A percentile compares a stretch with the other conserved stretches of the same genome.
Conservation (phyloP, 2,797 vertebrate genomes). For the Perodicticus potto region DNA sequence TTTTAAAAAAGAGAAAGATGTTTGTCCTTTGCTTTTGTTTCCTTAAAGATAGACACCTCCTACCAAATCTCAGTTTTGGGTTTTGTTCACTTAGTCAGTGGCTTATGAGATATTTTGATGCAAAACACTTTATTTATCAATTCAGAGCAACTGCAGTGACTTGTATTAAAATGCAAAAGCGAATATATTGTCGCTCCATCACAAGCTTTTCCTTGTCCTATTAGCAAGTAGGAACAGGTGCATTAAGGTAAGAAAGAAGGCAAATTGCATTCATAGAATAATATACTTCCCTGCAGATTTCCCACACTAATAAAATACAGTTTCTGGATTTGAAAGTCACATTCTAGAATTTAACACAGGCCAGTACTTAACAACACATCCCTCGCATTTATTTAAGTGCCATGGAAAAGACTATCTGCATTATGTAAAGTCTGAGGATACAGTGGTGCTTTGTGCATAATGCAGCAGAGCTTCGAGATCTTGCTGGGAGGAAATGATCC, state of each 20-base stretch:
- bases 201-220: slow-evolving; percentile 84
- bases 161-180: slow-evolving; percentile 85
- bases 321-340: slow-evolving; percentile 71
- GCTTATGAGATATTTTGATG: slow-evolving; percentile 79
- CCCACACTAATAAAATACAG: slow-evolving; percentile 68
- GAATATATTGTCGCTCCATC: slow-evolving; percentile 80
- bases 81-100: slow-evolving; percentile 79
- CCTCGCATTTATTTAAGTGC: slow-evolving; percentile 78
- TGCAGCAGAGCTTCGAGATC: slow-evolving; percentile 79
- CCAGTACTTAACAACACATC: slow-evolving; percentile 38
- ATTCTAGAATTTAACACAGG: slow-evolving; percentile 70
- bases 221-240: slow-evolving; percentile 82
- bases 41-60: slow-evolving; percentile 52
- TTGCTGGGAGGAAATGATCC: slow-evolving; percentile 90
- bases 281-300: slow-evolving; percentile 77
- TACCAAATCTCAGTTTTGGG: slow-evolving; percentile 75
- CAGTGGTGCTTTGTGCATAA: slow-evolving; percentile 79
- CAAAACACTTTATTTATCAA: slow-evolving; percentile 79
- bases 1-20: neutral
- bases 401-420: slow-evolving; percentile 74
- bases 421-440: slow-evolving; percentile 81
- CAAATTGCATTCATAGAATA: slow-evolving; percentile 78
- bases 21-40: slow-evolving; percentile 69
- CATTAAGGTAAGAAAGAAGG: slow-evolving; percentile 72
- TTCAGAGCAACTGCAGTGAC: slow-evolving; percentile 74